A percentile compares a stretch with the other conserved stretches of the same genome.
Evolutionary conservation across 2,797 vertebrate genomes (phyloP).

Genomic region (Cryptoblepharus egeriae): DNA sequence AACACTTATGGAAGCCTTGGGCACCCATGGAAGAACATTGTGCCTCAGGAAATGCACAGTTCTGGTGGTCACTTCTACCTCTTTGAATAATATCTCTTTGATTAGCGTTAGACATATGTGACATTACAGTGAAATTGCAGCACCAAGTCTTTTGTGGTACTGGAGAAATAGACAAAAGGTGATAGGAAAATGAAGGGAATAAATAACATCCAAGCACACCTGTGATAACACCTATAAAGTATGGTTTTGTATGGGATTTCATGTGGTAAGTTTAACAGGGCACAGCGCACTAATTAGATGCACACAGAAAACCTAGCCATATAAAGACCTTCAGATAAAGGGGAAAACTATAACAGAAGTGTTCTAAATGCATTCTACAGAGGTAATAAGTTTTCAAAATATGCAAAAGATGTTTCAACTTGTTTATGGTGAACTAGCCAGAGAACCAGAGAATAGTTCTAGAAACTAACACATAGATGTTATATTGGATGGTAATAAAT

Average conservation of each 20-base stretch:
- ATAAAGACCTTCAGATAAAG: not conserved
- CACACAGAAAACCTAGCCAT: not conserved
- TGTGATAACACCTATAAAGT: not conserved
- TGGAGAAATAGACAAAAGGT: not conserved
- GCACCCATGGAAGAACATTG: too few species aligned
- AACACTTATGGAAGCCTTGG: too few species aligned
- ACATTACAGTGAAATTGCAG: not conserved
- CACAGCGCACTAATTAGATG: not conserved
- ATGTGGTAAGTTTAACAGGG: not conserved
- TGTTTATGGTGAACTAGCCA: slow-evolving; percentile 67
- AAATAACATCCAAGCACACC: not conserved
- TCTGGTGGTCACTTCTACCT: too few species aligned
- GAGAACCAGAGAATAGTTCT: slow-evolving; percentile 64
- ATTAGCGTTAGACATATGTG: not conserved
- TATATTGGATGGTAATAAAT: slow-evolving; percentile 76
- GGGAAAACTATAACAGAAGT: slow-evolving; percentile 48
- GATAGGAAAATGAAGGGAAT: too few species aligned
- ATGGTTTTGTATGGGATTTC: not conserved
- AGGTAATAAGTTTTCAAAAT: slow-evolving; percentile 60
- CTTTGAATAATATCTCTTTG: too few species aligned
- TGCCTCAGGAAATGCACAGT: too few species aligned
- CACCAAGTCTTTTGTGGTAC: not conserved
- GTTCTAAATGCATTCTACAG: slow-evolving; percentile 54
- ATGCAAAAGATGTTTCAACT: slow-evolving; percentile 56
- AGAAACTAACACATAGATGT: slow-evolving; percentile 71